A percentile compares a stretch with the other conserved stretches of the same genome.
Conservation (phyloP, 2,113 vertebrate genomes). For the Collichthys lucidus region DNA sequence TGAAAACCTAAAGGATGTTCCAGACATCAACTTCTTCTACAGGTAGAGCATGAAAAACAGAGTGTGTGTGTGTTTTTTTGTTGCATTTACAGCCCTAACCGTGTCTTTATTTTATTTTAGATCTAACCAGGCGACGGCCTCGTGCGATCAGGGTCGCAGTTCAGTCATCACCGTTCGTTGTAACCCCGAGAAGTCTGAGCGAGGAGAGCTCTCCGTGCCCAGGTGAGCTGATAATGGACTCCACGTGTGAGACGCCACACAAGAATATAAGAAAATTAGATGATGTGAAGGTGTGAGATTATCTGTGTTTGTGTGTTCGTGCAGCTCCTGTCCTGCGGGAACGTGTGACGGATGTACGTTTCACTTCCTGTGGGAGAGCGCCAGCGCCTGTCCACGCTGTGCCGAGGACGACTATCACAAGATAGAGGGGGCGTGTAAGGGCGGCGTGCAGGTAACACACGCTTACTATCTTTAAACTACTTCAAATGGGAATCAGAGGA, state of each 20-base stretch:
- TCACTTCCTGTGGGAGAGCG: slow-evolving; percentile 92
- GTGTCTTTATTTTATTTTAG: slow-evolving; percentile 66
- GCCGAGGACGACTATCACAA: slow-evolving; percentile 87
- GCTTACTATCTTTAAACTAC: not conserved
- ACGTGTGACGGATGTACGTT: slow-evolving; percentile 94
- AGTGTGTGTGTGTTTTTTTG: not conserved
- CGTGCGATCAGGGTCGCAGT: slow-evolving; percentile 90
- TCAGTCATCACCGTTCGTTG: slow-evolving; percentile 91
- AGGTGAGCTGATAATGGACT: slow-evolving; percentile 78
- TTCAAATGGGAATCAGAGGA: too few species aligned
- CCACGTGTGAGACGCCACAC: not conserved
- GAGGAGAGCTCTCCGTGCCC: slow-evolving; percentile 89
- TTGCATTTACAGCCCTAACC: not conserved
- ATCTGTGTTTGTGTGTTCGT: slow-evolving; percentile 20
- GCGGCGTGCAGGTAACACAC: slow-evolving; percentile 87
- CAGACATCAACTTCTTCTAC: slow-evolving; percentile 96
- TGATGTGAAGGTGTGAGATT: not conserved
- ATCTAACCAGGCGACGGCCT: slow-evolving; percentile 88
- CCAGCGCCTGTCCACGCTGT: slow-evolving; percentile 90
- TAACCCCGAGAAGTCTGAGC: slow-evolving; percentile 84
- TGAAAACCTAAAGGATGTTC: slow-evolving; percentile 79
- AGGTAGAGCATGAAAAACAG: slow-evolving; percentile 82
- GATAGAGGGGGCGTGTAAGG: slow-evolving; percentile 91
- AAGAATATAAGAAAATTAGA: not conserved
- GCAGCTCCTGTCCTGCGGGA: slow-evolving; percentile 89